phyloP scores from a whole-genome alignment of 1,140 invertebrate genomes.

The Meloidogyne chitwoodi region DNA sequence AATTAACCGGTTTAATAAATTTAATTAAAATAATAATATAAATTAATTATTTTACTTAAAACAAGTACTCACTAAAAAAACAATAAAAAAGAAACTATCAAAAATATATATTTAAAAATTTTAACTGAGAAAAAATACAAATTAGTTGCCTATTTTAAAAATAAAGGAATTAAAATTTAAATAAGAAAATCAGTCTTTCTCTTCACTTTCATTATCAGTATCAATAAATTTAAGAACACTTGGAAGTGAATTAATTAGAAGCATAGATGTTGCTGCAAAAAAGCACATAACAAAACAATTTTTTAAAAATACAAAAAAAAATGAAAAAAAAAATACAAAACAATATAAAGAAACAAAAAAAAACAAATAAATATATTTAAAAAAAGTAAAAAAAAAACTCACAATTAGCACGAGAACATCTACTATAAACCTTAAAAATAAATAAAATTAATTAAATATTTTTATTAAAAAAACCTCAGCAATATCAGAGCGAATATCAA shows the following conservation, averaged over 20 bases:
- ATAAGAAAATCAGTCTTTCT: too few species aligned
- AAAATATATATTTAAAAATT: too few species aligned
- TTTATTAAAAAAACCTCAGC: conserved; percentile 33
- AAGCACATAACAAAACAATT: conserved; percentile 8
- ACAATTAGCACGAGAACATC: conserved; percentile 54
- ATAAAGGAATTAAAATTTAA: too few species aligned
- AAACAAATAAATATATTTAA: conserved; percentile 15
- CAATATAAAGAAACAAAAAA: background rate
- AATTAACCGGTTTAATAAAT: too few species aligned
- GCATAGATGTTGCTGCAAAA: background rate
- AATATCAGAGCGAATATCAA: conserved; percentile 57
- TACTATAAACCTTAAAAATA: conserved; percentile 36
- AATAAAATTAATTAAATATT: background rate
- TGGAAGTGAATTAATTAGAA: background rate
- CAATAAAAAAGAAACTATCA: too few species aligned
- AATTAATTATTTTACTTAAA: too few species aligned
- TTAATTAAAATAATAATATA: too few species aligned
- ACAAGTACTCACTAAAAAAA: too few species aligned
- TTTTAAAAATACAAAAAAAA: background rate
- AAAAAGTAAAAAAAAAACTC: conserved; percentile 33
- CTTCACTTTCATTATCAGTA: background rate
- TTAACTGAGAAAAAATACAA: too few species aligned
- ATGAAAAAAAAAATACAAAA: background rate
- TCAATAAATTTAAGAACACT: background rate
- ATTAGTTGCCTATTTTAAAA: too few species aligned